phyloP scores from a whole-genome alignment of 2,113 vertebrate species.

The Passerina amoena region DNA sequence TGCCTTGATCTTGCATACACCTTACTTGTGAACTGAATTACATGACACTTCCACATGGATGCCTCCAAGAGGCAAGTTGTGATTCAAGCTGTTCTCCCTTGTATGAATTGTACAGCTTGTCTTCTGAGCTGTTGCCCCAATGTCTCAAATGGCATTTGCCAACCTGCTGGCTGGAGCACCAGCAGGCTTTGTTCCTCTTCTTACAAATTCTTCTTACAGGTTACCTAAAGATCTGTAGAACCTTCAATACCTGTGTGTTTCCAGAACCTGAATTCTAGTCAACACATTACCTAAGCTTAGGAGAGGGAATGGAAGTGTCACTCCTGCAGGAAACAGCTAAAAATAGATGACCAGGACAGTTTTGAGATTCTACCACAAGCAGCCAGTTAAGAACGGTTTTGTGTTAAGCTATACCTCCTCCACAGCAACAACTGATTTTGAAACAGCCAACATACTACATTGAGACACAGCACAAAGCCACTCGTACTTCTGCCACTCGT shows the following conservation, averaged over 20 bases:
- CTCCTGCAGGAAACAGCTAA: background rate
- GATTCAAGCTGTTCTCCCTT: background rate
- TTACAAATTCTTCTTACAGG: background rate
- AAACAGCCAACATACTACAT: accelerated
- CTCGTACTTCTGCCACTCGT: accelerated
- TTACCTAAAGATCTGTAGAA: background rate
- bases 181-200: background rate
- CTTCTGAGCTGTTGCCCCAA: background rate
- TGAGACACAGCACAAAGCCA: background rate
- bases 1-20: background rate
- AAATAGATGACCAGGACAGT: background rate
- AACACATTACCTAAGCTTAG: background rate
- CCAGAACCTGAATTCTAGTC: background rate
- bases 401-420: background rate
- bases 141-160: background rate
- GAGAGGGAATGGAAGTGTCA: background rate
- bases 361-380: background rate
- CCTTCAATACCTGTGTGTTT: background rate
- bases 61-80: background rate
- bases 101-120: background rate
- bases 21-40: background rate
- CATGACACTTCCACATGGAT: background rate
- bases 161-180: background rate
- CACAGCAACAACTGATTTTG: background rate
- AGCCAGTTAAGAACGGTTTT: background rate